Conservation (phyloP, 2,888 invertebrate genomes). For the Drosophila recens region DNA sequence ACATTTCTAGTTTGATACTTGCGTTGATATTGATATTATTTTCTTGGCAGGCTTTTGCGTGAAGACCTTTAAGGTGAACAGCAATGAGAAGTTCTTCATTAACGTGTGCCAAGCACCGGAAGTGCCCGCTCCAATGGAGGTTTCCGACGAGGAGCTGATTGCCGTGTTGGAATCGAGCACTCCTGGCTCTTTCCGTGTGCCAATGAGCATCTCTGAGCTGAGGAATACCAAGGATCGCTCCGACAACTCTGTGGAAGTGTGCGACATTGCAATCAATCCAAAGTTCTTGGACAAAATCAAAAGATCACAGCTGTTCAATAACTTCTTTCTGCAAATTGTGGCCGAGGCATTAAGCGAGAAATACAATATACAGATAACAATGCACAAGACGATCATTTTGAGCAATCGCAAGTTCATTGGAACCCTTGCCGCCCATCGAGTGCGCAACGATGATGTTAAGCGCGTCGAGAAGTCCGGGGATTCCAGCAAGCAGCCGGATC, state of each 20-base stretch:
- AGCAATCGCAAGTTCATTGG: no score
- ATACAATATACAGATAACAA: no score
- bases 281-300: no score
- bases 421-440: no score
- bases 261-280: constrained; percentile 94
- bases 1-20: no score
- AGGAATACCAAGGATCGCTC: constrained; percentile 92
- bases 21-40: background rate
- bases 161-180: constrained; percentile 89
- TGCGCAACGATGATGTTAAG: no score
- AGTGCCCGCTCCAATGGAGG: constrained; percentile 90
- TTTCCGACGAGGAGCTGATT: constrained; percentile 89
- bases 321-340: no score
- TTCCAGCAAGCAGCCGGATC: no score
- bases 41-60: constrained; percentile 90
- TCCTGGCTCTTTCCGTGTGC: constrained; percentile 91
- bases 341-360: no score
- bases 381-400: no score
- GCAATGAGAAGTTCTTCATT: constrained; percentile 91
- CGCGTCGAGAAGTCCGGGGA: no score
- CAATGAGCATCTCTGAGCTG: constrained; percentile 95
- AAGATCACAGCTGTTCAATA: no score
- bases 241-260: constrained; percentile 90
- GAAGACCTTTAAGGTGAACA: constrained; percentile 89
- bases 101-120: constrained; percentile 93